Evolutionary conservation across 2,888 invertebrate species (phyloP).

Genomic region (Rapana venosa): DNA sequence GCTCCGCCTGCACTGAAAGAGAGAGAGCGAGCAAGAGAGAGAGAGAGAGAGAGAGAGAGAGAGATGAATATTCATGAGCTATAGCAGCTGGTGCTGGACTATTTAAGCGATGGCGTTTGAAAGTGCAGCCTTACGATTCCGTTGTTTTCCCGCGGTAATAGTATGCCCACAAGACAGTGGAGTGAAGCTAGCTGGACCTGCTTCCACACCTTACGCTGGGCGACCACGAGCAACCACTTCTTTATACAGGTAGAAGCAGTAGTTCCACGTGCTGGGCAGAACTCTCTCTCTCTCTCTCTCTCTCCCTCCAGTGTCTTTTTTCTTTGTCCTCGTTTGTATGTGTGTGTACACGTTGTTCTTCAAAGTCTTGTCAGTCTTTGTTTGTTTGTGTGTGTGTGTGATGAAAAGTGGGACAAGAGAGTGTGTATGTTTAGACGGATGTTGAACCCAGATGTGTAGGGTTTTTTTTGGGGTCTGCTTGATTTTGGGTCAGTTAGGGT

Average conservation of each 20-base stretch:
- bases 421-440: no score
- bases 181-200: constrained; percentile 52
- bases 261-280: neutral
- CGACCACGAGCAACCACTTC: constrained; percentile 53
- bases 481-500: no score
- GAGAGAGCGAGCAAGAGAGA: constrained; percentile 7
- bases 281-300: neutral
- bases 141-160: constrained; percentile 38
- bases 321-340: neutral
- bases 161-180: constrained; percentile 56
- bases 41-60: constrained; percentile 7
- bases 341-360: neutral
- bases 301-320: neutral
- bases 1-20: constrained; percentile 30
- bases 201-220: constrained; percentile 53
- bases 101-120: neutral
- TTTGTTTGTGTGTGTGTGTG: neutral
- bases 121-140: constrained; percentile 11
- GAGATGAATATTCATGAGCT: constrained; percentile 36
- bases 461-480: no score
- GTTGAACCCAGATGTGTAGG: no score
- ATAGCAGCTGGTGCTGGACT: neutral
- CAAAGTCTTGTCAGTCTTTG: neutral
- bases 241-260: constrained; percentile 48
- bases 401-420: no score